phyloP scores from a whole-genome alignment of 2,113 vertebrate species.

The Nerophis lumbriciformis region DNA sequence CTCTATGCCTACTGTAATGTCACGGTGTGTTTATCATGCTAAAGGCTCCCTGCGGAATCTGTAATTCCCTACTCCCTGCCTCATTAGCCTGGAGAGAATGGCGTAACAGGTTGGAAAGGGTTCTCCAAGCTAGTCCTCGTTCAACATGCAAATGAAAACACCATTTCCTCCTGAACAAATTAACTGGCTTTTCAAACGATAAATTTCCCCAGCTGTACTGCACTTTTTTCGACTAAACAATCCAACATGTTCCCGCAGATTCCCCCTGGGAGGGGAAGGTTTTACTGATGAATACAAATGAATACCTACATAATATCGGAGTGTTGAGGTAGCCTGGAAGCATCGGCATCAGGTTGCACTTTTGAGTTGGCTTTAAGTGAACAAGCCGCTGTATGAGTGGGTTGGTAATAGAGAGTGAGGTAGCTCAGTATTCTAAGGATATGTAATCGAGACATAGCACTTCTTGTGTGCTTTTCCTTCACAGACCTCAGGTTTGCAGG shows the following conservation, averaged over 20 bases:
- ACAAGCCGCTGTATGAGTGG: constrained; percentile 11
- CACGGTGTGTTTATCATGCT: constrained; percentile 61
- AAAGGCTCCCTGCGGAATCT: constrained; percentile 47
- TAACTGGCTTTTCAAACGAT: constrained; percentile 74
- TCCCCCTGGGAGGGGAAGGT: constrained; percentile 35
- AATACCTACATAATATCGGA: constrained; percentile 45
- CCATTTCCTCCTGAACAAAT: constrained; percentile 69
- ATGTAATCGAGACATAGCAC: not conserved
- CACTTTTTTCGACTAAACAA: constrained; percentile 72
- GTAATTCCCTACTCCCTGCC: constrained; percentile 50
- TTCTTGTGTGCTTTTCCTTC: constrained; percentile 13
- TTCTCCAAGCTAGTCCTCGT: constrained; percentile 62
- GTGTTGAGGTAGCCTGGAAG: constrained; percentile 36
- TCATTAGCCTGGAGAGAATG: constrained; percentile 64
- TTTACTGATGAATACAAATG: constrained; percentile 68
- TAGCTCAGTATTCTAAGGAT: constrained; percentile 9
- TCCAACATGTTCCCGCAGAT: constrained; percentile 57
- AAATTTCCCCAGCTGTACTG: constrained; percentile 73
- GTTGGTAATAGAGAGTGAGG: constrained; percentile 4
- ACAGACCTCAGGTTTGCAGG: constrained; percentile 30
- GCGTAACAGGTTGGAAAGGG: constrained; percentile 63
- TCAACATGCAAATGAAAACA: constrained; percentile 73
- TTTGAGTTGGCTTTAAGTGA: constrained; percentile 17
- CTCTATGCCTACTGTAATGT: constrained; percentile 38
- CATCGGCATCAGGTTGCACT: constrained; percentile 3